Conservation (phyloP, 2,113 vertebrate genomes). For the Stomatorhinus ivindoensis region DNA sequence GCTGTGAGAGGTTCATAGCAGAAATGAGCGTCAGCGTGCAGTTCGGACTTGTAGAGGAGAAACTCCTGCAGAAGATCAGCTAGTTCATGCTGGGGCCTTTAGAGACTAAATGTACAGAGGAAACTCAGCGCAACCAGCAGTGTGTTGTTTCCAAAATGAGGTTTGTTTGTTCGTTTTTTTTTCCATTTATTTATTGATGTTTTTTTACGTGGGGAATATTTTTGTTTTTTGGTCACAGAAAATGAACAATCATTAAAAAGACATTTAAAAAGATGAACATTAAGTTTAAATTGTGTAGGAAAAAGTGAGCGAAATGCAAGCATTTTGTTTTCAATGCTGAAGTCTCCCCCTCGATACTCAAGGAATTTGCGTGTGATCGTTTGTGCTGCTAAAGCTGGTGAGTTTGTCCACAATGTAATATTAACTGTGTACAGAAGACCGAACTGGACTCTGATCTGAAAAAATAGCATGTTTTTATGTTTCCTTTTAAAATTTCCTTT, state of each 20-base stretch:
- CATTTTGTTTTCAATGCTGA: slow-evolving; percentile 4
- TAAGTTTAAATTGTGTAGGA: not conserved
- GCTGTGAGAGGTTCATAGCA: slow-evolving; percentile 87
- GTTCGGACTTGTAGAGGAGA: slow-evolving; percentile 87
- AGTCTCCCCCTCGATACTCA: not conserved
- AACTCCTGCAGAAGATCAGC: slow-evolving; percentile 90
- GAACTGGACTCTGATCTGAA: not conserved
- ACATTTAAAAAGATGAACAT: not conserved
- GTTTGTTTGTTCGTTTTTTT: slow-evolving; percentile 7
- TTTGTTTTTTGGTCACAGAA: slow-evolving; percentile 9
- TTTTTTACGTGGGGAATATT: slow-evolving; percentile 12
- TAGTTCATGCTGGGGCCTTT: slow-evolving; percentile 50
- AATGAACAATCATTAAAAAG: not conserved
- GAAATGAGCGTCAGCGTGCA: slow-evolving; percentile 95
- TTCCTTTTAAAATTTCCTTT: slow-evolving; percentile 42
- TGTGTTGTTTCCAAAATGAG: not conserved
- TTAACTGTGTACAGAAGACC: slow-evolving; percentile 10
- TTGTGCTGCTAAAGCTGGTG: slow-evolving; percentile 33
- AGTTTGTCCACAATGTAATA: slow-evolving; percentile 24
- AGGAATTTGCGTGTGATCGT: slow-evolving; percentile 2
- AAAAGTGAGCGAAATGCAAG: not conserved
- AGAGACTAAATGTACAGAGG: slow-evolving; percentile 1
- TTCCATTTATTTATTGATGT: not conserved
- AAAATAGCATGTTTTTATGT: slow-evolving; percentile 51
- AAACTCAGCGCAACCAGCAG: not conserved